Evolutionary conservation across 1,140 invertebrate genomes (phyloP), one percentile per base, ranked within the genome.

Genomic region (Papilio polytes): DNA sequence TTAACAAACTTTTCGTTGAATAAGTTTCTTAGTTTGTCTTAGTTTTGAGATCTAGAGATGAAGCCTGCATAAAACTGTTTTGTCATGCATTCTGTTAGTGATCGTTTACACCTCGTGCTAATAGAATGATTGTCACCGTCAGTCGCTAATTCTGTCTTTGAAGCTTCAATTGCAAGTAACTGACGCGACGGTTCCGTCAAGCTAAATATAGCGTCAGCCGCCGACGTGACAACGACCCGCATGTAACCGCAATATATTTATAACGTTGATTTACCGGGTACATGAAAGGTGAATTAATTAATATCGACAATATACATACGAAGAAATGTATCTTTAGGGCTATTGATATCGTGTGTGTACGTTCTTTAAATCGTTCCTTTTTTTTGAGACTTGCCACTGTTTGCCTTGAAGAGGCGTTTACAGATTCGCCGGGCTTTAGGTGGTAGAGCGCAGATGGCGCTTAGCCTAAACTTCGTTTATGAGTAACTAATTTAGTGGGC

Each of bases 241-340:
- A 53, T 56, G 53, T 56, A 56, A 56, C 53, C 53, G 53, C 53
- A 56, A 56, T 20, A 56, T 56, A 56, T 56, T 56, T 56, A 56
- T 56, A 20, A 56, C n/a, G 3, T 18, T 18, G 53, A 56, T 56
- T 2, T 56, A 56, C n/a, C 53, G 53, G n/a, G 53, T 56, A 56
- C n/a, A 56, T 56, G 6, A 56, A 56, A 20, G 18, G 51, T n/a
- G n/a, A 56, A 20, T 56, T 56, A 56, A 56, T 56, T n/a, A 7
- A 56, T n/a, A 6, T 53, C 6, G 51, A 53, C 51, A 53, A n/a
- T 15, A 13, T 48, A 7, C 9, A 36, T 48, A 53, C 18, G 51
- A 18, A 18, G 51, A 53, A n/a, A 53, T 18, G 13, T 53, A 18
- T 18, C 3, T 53, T 53, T 18, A n/a, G 51, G 51, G 3, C 6